These are phyloP conservation scores for Cryptomyrus ogoouensis DNA, from an alignment of 2,113 vertebrate genomes.

Conservation along the genomic window DNA sequence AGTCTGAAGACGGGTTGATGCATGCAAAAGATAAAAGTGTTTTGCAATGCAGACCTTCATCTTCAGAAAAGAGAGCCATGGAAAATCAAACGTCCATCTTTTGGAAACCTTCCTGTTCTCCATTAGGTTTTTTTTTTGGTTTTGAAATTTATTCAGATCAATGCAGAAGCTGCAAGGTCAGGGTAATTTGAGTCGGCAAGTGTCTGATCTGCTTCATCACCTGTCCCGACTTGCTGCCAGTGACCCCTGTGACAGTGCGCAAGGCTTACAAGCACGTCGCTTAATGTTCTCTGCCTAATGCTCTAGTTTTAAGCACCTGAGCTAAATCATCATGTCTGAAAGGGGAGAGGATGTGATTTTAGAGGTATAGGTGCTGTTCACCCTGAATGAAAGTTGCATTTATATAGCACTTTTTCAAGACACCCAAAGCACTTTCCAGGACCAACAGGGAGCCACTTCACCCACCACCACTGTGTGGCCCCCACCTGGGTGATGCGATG, in stretches of 20 bases:
- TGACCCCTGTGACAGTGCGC: not conserved
- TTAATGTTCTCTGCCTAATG: not conserved
- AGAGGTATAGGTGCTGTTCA: not conserved
- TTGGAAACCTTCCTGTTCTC: not conserved
- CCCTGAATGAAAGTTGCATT: not conserved
- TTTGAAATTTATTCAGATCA: not conserved
- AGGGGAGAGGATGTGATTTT: not conserved
- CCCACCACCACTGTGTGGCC: not conserved
- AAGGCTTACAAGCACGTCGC: not conserved
- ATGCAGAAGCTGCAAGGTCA: not conserved
- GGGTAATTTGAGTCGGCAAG: conserved; percentile 2
- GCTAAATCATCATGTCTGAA: not conserved
- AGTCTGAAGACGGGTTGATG: not conserved
- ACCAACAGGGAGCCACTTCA: not conserved
- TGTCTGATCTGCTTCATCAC: not conserved
- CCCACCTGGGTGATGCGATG: not conserved
- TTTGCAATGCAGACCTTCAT: not conserved
- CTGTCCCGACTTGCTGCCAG: not conserved
- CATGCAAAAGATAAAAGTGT: not conserved
- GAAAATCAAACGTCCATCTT: conserved; percentile 2
- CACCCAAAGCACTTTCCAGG: not conserved
- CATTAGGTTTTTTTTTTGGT: conserved; percentile 1
- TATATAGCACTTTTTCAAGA: not conserved
- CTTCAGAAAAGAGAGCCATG: not conserved
- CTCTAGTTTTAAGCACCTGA: not conserved